Percentiles rank a stretch among this genome's conserved stretches.
Evolutionary conservation across 2,888 invertebrate genomes (phyloP).

Genomic region (Drosophila robusta): DNA sequence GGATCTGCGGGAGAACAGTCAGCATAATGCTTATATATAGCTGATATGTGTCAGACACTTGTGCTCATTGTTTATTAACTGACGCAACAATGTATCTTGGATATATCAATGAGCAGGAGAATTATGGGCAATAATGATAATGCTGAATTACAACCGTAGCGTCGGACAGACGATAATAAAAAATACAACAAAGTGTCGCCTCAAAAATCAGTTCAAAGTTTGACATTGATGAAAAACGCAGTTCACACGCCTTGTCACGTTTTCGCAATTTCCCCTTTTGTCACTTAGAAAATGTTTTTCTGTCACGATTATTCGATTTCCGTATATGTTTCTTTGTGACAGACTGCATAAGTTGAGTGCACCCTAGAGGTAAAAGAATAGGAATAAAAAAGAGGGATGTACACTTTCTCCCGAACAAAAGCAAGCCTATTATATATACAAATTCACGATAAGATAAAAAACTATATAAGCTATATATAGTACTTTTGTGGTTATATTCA

Average conservation of each 20-base stretch:
- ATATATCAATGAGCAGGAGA: constrained; percentile 51
- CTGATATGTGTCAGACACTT: constrained; percentile 47
- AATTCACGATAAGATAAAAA: neutral
- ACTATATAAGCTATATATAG: neutral
- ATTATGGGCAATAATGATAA: constrained; percentile 48
- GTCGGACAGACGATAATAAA: neutral
- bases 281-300: constrained; percentile 63
- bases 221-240: constrained; percentile 61
- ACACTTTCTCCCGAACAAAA: neutral
- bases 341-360: constrained; percentile 58
- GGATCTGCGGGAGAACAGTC: neutral
- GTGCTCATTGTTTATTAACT: constrained; percentile 56
- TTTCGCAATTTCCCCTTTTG: constrained; percentile 40
- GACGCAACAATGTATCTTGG: constrained; percentile 44
- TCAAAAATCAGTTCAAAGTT: constrained; percentile 40
- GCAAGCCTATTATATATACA: neutral
- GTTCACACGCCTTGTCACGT: constrained; percentile 23
- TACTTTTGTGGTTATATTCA: too few species aligned
- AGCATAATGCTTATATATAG: constrained; percentile 29
- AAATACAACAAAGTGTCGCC: neutral
- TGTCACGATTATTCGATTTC: constrained; percentile 53
- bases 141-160: constrained; percentile 19
- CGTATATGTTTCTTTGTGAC: constrained; percentile 61
- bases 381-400: neutral
- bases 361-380: constrained; percentile 35